Evolutionary conservation across 2,888 invertebrate species (phyloP).

Genomic region (Noctua janthina): DNA sequence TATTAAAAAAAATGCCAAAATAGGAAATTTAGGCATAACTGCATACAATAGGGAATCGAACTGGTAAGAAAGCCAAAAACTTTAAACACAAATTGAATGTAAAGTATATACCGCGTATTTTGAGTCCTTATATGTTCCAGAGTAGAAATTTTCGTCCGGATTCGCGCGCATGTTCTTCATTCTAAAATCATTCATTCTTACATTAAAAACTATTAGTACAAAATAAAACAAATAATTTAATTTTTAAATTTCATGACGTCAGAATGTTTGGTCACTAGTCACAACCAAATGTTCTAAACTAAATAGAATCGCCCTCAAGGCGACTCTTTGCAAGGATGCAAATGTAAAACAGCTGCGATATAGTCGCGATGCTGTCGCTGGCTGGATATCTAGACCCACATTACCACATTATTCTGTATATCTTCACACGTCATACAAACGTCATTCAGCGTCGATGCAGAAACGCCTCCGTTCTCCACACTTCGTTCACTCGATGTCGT

Average conservation of each 20-base stretch:
- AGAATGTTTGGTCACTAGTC: too few relatives aligned
- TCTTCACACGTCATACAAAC: neutral
- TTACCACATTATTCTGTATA: neutral
- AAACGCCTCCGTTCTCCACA: neutral
- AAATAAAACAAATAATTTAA: too few relatives aligned
- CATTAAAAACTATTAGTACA: neutral
- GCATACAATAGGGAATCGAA: neutral
- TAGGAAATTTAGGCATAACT: neutral
- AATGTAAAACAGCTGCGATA: neutral
- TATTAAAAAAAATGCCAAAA: too few relatives aligned
- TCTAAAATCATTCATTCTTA: constrained; percentile 68
- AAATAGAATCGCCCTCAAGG: too few relatives aligned
- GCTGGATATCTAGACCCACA: neutral
- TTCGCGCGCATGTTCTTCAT: constrained; percentile 79
- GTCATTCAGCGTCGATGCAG: neutral
- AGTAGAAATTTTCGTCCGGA: neutral
- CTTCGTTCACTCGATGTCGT: neutral
- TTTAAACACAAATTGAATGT: neutral
- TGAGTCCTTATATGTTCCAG: rapidly evolving
- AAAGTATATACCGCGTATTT: neutral
- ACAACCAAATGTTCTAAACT: too few relatives aligned
- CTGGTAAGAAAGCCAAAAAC: neutral
- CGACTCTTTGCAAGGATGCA: neutral
- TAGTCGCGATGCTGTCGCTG: neutral
- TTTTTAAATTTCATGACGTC: neutral